These are phyloP conservation scores for Euglossa dilemma DNA, from an alignment of 1,140 invertebrate species.

Conservation along the genomic window DNA sequence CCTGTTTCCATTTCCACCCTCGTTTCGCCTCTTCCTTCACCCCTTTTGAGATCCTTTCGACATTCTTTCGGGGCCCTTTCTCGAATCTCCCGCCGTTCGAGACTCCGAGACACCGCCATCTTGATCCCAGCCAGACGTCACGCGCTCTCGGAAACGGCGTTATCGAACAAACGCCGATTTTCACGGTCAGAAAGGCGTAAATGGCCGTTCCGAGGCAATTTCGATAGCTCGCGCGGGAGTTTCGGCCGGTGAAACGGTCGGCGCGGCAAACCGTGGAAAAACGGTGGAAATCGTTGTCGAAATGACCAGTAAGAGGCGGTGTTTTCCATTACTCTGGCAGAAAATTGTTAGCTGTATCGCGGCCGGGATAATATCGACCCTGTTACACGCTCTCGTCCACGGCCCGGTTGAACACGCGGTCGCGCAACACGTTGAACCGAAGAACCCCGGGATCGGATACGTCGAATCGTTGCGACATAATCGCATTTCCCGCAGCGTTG, in stretches of 20 bases:
- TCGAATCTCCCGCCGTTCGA: not conserved
- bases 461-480: not conserved
- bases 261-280: not conserved
- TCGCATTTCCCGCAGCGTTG: not conserved
- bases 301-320: not conserved
- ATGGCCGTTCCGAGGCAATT: not conserved
- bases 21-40: not conserved
- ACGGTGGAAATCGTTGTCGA: not conserved
- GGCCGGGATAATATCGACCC: not conserved
- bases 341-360: constrained; percentile 1
- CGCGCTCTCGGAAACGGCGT: no score
- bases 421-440: not conserved
- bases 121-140: no score
- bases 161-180: no score
- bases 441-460: not conserved
- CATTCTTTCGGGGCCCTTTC: no score
- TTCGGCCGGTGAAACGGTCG: not conserved
- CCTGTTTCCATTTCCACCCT: not conserved
- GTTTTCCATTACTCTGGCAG: not conserved
- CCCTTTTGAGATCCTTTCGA: not conserved
- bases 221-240: not conserved
- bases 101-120: no score
- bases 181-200: no score
- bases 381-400: not conserved
- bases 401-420: no score